Conservation (phyloP, 2,113 vertebrate genomes). For the Dicerorhinus sumatrensis region DNA sequence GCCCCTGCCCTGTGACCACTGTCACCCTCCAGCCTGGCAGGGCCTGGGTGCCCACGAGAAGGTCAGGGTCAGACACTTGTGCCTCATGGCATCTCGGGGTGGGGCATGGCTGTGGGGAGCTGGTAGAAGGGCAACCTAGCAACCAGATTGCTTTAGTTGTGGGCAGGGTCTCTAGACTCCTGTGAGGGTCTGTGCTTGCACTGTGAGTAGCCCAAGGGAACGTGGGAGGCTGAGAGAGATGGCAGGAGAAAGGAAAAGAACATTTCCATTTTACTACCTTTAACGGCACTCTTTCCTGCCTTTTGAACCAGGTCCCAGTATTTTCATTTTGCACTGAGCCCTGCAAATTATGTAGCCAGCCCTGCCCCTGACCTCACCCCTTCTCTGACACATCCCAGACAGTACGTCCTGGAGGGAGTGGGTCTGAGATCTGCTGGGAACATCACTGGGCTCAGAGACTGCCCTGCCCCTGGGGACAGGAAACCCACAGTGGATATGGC, state of each 20-base stretch:
- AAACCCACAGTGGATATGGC: neutral
- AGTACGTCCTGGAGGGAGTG: neutral
- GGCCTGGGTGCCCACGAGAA: rapidly evolving
- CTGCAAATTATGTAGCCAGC: neutral
- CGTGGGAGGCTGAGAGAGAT: neutral
- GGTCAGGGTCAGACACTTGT: neutral
- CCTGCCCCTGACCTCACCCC: neutral
- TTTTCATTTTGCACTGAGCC: neutral
- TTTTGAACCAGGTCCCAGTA: neutral
- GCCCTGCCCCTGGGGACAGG: neutral
- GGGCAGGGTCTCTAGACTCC: neutral
- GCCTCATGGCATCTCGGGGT: neutral
- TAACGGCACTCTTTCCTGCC: neutral
- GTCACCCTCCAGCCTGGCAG: neutral
- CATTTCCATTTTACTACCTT: neutral
- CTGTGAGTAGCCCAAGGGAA: neutral
- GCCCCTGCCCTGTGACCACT: neutral
- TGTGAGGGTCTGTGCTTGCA: neutral
- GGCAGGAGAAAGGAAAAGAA: neutral
- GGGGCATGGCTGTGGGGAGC: rapidly evolving
- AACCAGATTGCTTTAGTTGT: neutral
- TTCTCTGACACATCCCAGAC: neutral
- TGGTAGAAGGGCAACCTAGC: neutral
- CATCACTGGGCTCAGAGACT: neutral
- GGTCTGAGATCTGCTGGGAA: neutral